Base-by-base conservation (phyloP, 1,140 invertebrate species). In the Drosophila gunungcola region DNA sequence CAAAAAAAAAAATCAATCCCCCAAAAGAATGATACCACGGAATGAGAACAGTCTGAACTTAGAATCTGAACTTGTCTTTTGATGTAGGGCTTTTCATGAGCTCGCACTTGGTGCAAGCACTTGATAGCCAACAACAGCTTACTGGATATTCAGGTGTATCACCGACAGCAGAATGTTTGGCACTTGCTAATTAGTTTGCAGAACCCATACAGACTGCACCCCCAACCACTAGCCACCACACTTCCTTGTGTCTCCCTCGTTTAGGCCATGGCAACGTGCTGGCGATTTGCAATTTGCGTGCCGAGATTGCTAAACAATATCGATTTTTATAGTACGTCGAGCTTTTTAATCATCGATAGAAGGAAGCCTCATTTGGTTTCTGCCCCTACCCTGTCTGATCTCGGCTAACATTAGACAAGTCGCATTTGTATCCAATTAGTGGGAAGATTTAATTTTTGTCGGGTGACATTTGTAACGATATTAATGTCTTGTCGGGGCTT, bases 261-360 rank as follows among this genome's bases (percentile, higher is more conserved):
- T 43, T 21, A 43, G 43, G 34, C 64, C 72, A 55, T 56, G 67
- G 58, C 81, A 84, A 84, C 80, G 74, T 65, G 69, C 73, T 67
- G 70, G 51, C 48, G 52, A 72, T 79, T 83, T 84, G 80, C 77
- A 68, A 77, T 80, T 86, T 86, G 82, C 83, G 79, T 85, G 81
- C 61, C 46, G 62, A 67, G 77, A 85, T 78, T 85, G 53, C 78
- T 82, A 63, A 82, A 56, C 70, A 76, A 83, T 82, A 86, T 86
- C 79, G 75, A 86, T 82, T 86, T 83, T 63, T 46, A 52, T 77
- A 64, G 42, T 54, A 65, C 49, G 70, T 52, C 38, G 41, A 61
- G 55, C 74, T 65, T 67, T 86, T 86, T 82, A 86, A 81, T 88
- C 62, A 86, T 60, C 49, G 43, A 16, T 63, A 49, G n/a, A 32